A percentile compares a stretch with the other conserved stretches of the same genome.
Conservation (phyloP, 2,797 vertebrate species). For the Hippopotamyrus pictus region DNA sequence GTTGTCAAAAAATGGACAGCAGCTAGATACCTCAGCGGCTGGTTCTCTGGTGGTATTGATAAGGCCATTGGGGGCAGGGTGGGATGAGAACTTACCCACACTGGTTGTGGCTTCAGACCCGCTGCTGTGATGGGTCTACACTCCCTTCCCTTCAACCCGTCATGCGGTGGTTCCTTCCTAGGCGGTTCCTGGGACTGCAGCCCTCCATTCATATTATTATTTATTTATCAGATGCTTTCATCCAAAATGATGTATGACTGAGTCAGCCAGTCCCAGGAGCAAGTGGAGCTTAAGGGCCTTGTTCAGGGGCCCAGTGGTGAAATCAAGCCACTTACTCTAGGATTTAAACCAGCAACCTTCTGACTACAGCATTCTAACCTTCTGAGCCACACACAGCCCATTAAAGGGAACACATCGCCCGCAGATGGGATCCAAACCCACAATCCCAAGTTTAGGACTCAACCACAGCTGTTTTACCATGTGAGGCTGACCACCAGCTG, state of each 20-base stretch:
- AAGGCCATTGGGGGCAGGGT: constrained; percentile 40
- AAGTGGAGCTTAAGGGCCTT: not conserved
- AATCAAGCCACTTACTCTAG: not conserved
- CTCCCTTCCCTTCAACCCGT: not conserved
- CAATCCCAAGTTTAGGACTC: not conserved
- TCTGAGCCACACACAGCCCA: not conserved
- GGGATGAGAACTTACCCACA: not conserved
- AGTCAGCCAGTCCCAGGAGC: not conserved
- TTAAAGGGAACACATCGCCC: not conserved
- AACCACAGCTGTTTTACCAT: not conserved
- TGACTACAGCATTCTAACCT: not conserved
- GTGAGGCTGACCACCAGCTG: not conserved
- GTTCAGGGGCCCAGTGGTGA: not conserved
- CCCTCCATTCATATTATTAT: not conserved
- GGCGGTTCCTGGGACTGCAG: not conserved
- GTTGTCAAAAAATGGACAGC: constrained; percentile 50
- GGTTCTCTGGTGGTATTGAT: constrained; percentile 58
- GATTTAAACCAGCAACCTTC: not conserved
- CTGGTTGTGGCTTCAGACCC: not conserved
- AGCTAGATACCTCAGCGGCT: constrained; percentile 44
- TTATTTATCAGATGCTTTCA: not conserved
- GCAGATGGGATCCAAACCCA: not conserved
- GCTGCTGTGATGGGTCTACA: not conserved
- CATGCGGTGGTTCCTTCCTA: not conserved
- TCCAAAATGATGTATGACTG: not conserved